A percentile compares a stretch with the other conserved stretches of the same genome.
Evolutionary conservation across 2,888 invertebrate genomes (phyloP).

Genomic region (Dastarcus helophoroides): DNA sequence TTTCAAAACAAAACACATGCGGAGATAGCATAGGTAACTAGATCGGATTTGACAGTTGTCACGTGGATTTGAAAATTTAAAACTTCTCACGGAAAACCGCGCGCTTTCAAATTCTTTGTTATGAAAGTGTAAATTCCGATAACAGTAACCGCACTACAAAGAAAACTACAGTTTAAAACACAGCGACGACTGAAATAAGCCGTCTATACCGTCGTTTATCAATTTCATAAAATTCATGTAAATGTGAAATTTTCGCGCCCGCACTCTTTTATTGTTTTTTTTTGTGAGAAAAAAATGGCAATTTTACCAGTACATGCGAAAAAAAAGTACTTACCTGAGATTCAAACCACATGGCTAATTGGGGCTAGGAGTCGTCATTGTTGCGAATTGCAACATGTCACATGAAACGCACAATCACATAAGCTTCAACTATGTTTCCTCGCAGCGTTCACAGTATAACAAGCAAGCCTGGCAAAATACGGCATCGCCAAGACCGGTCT

Average conservation of each 20-base stretch:
- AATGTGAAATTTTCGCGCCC: too few species aligned
- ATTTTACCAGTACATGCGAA: too few species aligned
- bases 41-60: slow-evolving; percentile 39
- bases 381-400: slow-evolving; percentile 36
- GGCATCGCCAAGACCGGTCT: slow-evolving; percentile 34
- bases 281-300: too few species aligned
- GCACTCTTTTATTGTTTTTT: too few species aligned
- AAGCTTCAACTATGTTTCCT: slow-evolving; percentile 26
- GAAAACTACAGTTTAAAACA: too few species aligned
- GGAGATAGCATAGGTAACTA: slow-evolving; percentile 38
- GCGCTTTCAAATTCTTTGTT: too few species aligned
- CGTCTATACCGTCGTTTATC: too few species aligned
- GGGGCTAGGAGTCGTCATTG: slow-evolving; percentile 32
- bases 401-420: slow-evolving; percentile 26
- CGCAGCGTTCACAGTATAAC: slow-evolving; percentile 29
- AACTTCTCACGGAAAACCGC: slow-evolving; percentile 24
- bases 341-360: slow-evolving; percentile 39
- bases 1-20: slow-evolving; percentile 41
- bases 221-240: too few species aligned
- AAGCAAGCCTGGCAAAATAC: slow-evolving; percentile 21
- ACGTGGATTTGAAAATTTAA: slow-evolving; percentile 28
- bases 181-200: too few species aligned
- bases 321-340: slow-evolving; percentile 32
- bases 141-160: too few species aligned
- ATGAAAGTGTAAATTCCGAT: too few species aligned